A percentile compares a stretch with the other conserved stretches of the same genome.
phyloP scores from a whole-genome alignment of 2,888 invertebrate genomes.

The Ptychoptera albimana region DNA sequence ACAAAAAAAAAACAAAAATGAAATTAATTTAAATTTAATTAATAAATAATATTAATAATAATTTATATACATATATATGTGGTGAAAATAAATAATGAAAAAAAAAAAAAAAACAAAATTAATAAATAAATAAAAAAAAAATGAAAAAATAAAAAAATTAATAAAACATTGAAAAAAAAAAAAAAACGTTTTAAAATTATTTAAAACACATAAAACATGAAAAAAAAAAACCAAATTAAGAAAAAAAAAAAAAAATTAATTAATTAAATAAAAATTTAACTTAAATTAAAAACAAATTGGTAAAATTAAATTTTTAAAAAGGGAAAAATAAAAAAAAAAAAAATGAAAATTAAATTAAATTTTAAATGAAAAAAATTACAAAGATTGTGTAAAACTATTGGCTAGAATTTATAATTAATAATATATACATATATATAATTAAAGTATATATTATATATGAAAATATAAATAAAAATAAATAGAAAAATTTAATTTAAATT shows the following conservation, averaged over 20 bases:
- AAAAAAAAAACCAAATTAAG: background rate
- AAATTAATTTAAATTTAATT: conserved; percentile 15
- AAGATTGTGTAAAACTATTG: conserved; percentile 7
- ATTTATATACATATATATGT: conserved; percentile 23
- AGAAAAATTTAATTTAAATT: background rate
- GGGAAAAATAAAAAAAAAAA: conserved; percentile 3
- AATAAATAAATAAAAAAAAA: conserved; percentile 41
- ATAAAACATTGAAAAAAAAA: conserved; percentile 12
- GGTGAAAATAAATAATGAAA: background rate
- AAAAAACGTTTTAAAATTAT: conserved; percentile 6
- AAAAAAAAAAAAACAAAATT: background rate
- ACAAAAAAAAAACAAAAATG: background rate
- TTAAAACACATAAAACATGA: conserved; percentile 3
- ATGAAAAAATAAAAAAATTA: conserved; percentile 29
- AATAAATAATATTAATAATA: conserved; percentile 42
- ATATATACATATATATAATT: conserved; percentile 7
- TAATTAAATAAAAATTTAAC: conserved; percentile 2
- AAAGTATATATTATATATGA: conserved; percentile 6
- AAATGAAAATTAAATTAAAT: background rate
- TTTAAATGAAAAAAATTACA: background rate
- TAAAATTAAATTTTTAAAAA: conserved; percentile 6
- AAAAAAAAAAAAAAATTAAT: background rate
- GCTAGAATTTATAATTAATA: conserved; percentile 10
- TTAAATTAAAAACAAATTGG: conserved; percentile 5
- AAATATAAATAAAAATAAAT: conserved; percentile 5